Base-by-base conservation (phyloP, 2,888 invertebrate species). In the Chrysotoxum bicinctum region DNA sequence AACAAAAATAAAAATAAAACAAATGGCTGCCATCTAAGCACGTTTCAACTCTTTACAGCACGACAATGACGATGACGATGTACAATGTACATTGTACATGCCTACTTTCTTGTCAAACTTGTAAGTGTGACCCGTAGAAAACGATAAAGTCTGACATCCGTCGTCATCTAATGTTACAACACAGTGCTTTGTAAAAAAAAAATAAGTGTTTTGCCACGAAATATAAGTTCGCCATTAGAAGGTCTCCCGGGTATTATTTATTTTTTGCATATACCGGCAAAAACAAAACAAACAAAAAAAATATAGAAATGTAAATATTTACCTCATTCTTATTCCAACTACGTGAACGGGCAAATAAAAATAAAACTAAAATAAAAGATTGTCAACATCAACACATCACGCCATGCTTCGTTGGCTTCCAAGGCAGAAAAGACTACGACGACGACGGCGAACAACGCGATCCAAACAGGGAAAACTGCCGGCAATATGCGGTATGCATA, bases 281-380 rank as follows among this genome's bases (percentile, higher is more conserved):
- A 79, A 78, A 32, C 2, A 58, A 58, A 35, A 19, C 14, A 35
- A 56, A n/a, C n/a, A 54, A 10, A 23, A 23, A 62, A 45, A 45
- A 50, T 45, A 58, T 30, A 32, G 37, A 45, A 68, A 54, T 74
- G 74, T 83, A 83, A 83, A 78, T 83, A 74, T 83, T 83, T 83
- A 69, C 78, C 21, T 78, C 54, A 62, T 82, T 82, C 48, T 54
- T 48, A 74, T 73, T 75, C 64, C 21, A 69, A 70, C 40, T 68
- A 66, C 16, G 58, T 48, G 26, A 52, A 40, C 16, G 58, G 40
- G 26, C 66, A 40, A 35, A 48, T 23, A 48, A 26, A 69, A 56
- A 50, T n/a, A 23, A 64, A 66, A 66, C 12, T 52, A 58, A 64
- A 60, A 69, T 75, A 69, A 66, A 66, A 66, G 21, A 66, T 35